Evolutionary conservation across 1,140 invertebrate genomes (phyloP).

Genomic region (Asbolus verrucosus): DNA sequence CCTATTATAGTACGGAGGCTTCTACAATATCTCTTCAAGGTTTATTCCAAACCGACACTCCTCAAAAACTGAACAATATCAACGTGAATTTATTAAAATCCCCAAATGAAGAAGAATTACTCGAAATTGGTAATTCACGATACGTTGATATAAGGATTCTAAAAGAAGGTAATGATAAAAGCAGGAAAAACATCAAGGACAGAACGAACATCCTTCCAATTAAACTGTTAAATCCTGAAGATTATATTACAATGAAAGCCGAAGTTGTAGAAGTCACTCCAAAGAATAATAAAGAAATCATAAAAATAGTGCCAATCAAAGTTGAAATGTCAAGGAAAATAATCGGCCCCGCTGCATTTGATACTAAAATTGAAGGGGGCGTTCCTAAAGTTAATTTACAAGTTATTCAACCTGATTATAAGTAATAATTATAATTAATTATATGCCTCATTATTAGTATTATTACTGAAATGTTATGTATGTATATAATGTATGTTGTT

Average conservation of each 20-base stretch:
- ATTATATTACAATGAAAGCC: constrained; percentile 58
- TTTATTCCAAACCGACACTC: constrained; percentile 69
- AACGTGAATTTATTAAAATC: constrained; percentile 33
- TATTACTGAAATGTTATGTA: constrained; percentile 41
- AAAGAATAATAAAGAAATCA: constrained; percentile 54
- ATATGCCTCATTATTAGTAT: constrained; percentile 34
- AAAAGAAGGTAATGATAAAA: constrained; percentile 48
- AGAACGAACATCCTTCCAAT: constrained; percentile 52
- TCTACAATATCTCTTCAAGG: constrained; percentile 75
- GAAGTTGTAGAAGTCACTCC: constrained; percentile 60
- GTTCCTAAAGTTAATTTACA: constrained; percentile 42
- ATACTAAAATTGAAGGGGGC: constrained; percentile 29
- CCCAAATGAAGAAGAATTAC: constrained; percentile 55
- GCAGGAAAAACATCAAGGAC: constrained; percentile 24
- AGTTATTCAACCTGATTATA: constrained; percentile 44
- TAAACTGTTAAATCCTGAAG: constrained; percentile 54
- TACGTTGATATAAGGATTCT: constrained; percentile 61
- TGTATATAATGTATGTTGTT: constrained; percentile 49
- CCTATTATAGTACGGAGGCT: constrained; percentile 65
- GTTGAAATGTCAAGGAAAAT: constrained; percentile 55
- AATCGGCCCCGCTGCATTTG: constrained; percentile 29
- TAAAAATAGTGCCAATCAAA: constrained; percentile 62
- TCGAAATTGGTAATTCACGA: constrained; percentile 59
- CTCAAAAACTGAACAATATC: constrained; percentile 34
- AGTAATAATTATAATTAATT: constrained; percentile 38